These are phyloP conservation scores for Tachystola acroxantha DNA, from an alignment of 2,888 invertebrate species.

Conservation along the genomic window DNA sequence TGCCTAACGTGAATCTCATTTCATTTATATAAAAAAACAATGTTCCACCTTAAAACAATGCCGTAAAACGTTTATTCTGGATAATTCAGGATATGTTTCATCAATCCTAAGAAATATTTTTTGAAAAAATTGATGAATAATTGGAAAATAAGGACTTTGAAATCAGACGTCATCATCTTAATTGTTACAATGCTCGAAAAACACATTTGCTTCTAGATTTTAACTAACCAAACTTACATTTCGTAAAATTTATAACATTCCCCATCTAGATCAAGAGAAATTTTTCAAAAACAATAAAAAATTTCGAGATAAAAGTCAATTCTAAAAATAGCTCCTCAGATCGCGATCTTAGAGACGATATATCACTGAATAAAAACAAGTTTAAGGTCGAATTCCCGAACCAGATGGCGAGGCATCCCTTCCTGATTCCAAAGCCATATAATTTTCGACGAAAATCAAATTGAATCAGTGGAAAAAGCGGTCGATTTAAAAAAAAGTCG, in stretches of 20 bases:
- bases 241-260: neutral
- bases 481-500: conserved; percentile 38
- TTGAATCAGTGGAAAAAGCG: conserved; percentile 46
- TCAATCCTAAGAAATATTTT: no score
- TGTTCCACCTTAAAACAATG: no score
- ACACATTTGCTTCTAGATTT: neutral
- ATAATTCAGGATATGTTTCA: no score
- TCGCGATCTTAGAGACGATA: neutral
- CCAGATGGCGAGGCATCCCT: conserved; percentile 22
- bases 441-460: conserved; percentile 50
- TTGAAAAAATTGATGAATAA: no score
- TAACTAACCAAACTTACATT: neutral
- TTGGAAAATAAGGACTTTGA: no score
- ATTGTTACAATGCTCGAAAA: neutral
- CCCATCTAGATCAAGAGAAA: conserved; percentile 8
- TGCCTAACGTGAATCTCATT: no score
- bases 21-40: no score
- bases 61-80: no score
- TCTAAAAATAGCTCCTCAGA: conserved; percentile 26
- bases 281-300: conserved; percentile 25
- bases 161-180: neutral
- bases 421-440: conserved; percentile 26
- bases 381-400: neutral
- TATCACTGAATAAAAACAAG: neutral
- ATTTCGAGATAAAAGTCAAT: conserved; percentile 29